Evolutionary conservation across 2,888 invertebrate genomes (phyloP), one percentile per base, ranked within the genome.

Genomic region (Pheosia tremula): DNA sequence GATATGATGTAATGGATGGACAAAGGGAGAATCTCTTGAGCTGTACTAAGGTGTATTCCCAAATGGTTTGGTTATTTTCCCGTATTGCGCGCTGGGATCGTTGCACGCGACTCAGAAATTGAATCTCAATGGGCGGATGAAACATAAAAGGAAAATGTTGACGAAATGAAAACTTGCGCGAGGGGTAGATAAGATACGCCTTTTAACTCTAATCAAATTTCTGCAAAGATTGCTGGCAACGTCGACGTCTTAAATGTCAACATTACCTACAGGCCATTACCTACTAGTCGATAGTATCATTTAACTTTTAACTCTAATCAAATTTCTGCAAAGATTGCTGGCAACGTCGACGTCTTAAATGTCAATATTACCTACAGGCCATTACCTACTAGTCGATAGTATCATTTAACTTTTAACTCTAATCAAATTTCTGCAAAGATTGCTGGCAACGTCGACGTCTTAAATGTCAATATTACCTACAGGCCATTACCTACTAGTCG

Each of bases 21-120:
- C 91, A 87, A 66, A 83, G 84, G 84, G 86, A 80, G 89, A 92
- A 91, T 91, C 91, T 91, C 86, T 87, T 85, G 86, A 89, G 89
- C 86, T 88, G 80, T 88, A 89, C 89, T 87, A 90, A 87, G 90
- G 89, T 85, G 85, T 81, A 83, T 81, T 89, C 87, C 89, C 88
- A 82, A 86, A 89, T 86, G 90, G 83, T 84, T 82, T 66, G 79
- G 84, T 90, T 88, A 90, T 92, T 88, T 85, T 79, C 80, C 81
- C 80, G 79, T 85, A 88, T 88, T 85, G 88, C 82, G 82, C 82
- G 61, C 63, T 66, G 56, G 80, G 84, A 84, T 80, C 72, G 74
- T 69, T 79, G 81, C 80, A 82, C 77, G 81, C 75, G 78, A 76
- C 78, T 71, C 78, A 79, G 82, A 86, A 88, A 89, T 90, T 87